Base-by-base conservation (phyloP, 2,113 vertebrate genomes). In the Numenius arquata region DNA sequence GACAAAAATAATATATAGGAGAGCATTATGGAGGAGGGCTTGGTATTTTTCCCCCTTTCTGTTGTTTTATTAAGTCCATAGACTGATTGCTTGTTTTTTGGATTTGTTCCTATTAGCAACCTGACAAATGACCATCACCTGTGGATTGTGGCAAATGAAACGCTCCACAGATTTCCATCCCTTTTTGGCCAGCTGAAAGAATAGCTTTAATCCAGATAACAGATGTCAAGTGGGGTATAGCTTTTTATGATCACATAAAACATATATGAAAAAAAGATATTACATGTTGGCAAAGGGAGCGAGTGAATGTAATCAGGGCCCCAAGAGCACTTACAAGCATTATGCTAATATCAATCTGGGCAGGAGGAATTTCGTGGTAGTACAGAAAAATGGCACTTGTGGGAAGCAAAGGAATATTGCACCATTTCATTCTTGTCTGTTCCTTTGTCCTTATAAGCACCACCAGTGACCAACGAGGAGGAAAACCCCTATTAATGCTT, bases 221-320 rank as follows among this genome's bases (percentile, higher is more conserved):
- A 96, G 80, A 96, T 96, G 89, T 85, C 85, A 93, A 88, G 50
- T 14, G 18, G 45, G 29, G 15, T 66, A 52, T 16, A 85, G 71
- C 22, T 90, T 92, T 96, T 95, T 94, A 92, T 56, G 77, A 82
- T 85, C 53, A 22, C 6, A 68, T 87, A 75, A 97, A 92, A 89
- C 36, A 61, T 75, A 78, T n/a, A 77, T 68, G 61, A 78, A 89
- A 76, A 96, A 62, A 82, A 19, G 61, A 56, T 5, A 27, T 82
- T 89, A 76, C 58, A 59, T 47, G 21, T 66, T 94, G 81, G 70
- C 58, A 79, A 89, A 14, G 9, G 26, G 13, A 82, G 30, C 30
- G 50, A 73, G 25, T 7, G 26, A 79, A 90, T 73, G 23, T 29
- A 76, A 83, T 70, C 63, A 80, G 17, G 52, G 38, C 25, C 50